Base-by-base conservation (phyloP, 2,113 vertebrate genomes). In the Dromiciops gliroides region DNA sequence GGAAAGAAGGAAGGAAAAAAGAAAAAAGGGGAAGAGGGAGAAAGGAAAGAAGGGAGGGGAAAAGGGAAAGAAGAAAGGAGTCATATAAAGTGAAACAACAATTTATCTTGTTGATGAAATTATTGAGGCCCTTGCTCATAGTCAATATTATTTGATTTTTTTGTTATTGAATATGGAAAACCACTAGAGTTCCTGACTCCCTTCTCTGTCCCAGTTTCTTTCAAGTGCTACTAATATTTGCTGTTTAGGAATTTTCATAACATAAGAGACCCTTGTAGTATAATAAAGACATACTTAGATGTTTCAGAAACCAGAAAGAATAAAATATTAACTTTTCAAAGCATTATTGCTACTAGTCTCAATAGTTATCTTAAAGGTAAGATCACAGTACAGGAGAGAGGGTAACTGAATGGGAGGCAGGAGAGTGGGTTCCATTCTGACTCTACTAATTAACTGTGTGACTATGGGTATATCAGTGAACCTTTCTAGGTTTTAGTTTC, bases 261-360 rank as follows among this genome's bases (percentile, higher is more conserved):
- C 89, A 56, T 2, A 53, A 94, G 31, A 26, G 6, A 89, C 51
- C 25, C 44, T 50, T 3, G 49, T 51, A 95, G 75, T 31, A 47
- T 5, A 67, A 26, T 89, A 37, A 8, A 26, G 47, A 31, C 83
- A 14, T 92, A 67, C 37, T 51, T 12, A 90, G 60, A 10, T 52
- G 49, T 88, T 93, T 92, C 11, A 90, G 48, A 94, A 92, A 91
- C 50, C 37, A 92, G 48, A 89, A 94, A 91, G 51, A 11, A 14
- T 60, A 53, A 94, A 91, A 5, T 6, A 22, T 31, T 90, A 75
- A 75, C 19, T 44, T 44, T 44, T 83, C 37, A 83, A 83, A 83
- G 37, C 7, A 44, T 44, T 83, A 22, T 83, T 23, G 9, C 16
- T 83, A 44, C 5, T 83, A 12, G 11, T 67, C 31, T 11, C n/a